These are phyloP conservation scores for Myathropa florea DNA, from an alignment of 2,888 invertebrate genomes.

Conservation along the genomic window DNA sequence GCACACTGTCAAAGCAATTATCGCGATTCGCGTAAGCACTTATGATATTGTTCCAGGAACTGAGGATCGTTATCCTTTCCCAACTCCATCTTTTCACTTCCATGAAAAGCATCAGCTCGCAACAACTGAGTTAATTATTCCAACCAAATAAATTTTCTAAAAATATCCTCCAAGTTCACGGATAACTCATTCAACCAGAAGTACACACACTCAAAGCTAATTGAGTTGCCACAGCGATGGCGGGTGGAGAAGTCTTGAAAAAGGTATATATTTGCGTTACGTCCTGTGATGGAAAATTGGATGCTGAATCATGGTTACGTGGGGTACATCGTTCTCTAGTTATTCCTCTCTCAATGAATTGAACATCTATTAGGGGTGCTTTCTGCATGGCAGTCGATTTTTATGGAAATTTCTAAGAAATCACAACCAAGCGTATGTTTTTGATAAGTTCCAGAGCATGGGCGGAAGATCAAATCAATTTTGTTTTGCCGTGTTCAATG, in stretches of 20 bases:
- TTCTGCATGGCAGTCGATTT: neutral
- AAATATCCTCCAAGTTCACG: neutral
- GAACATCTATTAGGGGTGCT: neutral
- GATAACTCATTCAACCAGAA: neutral
- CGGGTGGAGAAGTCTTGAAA: neutral
- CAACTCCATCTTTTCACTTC: neutral
- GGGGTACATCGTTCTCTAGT: too few relatives aligned
- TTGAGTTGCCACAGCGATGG: neutral
- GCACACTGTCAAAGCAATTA: too few relatives aligned
- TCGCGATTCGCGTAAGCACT: neutral
- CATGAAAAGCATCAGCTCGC: neutral
- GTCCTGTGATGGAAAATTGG: neutral
- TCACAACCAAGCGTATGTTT: neutral
- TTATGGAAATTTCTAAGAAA: neutral
- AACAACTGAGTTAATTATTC: neutral
- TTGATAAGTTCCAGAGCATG: neutral
- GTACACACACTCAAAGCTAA: neutral
- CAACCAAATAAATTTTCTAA: neutral
- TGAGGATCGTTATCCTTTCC: too few relatives aligned
- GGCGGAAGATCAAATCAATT: neutral
- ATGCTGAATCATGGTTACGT: neutral
- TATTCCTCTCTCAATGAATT: neutral
- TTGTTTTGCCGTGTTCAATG: neutral
- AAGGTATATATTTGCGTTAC: neutral
- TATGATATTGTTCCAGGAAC: neutral